Base-by-base conservation (phyloP, 2,113 vertebrate genomes). In the Galemys pyrenaicus region DNA sequence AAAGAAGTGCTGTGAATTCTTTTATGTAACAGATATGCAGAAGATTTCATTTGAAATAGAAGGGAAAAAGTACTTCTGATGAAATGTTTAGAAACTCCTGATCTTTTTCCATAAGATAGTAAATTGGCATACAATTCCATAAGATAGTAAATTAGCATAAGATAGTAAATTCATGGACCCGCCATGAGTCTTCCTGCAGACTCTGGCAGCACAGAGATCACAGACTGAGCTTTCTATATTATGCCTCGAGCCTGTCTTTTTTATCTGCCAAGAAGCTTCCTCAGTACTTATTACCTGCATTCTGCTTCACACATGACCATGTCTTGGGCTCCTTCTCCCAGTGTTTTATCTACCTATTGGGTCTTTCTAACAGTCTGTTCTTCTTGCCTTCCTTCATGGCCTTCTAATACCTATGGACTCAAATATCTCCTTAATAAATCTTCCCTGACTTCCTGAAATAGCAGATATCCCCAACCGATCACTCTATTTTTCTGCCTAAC, bases 101-200 rank as follows among this genome's bases (percentile, higher is more conserved):
- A n/a, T 54, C 46, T 80, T 12, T 65, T 95, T 90, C n/a, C 39
- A 80, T 80, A 90, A 32, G 51, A 46, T 24, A n/a, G 17, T 30
- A 37, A 70, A 71, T n/a, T 9, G 9, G 44, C 44, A 44, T 44
- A 44, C n/a, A n/a, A n/a, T 95, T 90, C n/a, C 39, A 80, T 80
- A 90, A 32, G 51, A 46, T 24, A n/a, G 17, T 30, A 37, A 70
- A 71, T n/a, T 9, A 44, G 44, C 44, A 44, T 44, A 44, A n/a
- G n/a, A n/a, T n/a, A n/a, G n/a, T n/a, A n/a, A n/a, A 44, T 44
- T 44, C 44, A 44, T 44, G 44, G 9, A 51, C 49, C 49, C 49
- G 10, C 10, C 78, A 89, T 12, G 9, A 77, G n/a, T 74, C 56
- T 78, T 16, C 16, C 9, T 78, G 30, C 6, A 73, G 64, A 24